A percentile compares a stretch with the other conserved stretches of the same genome.
Evolutionary conservation across 2,888 invertebrate genomes (phyloP).

Genomic region (Monoplex corrugatus): DNA sequence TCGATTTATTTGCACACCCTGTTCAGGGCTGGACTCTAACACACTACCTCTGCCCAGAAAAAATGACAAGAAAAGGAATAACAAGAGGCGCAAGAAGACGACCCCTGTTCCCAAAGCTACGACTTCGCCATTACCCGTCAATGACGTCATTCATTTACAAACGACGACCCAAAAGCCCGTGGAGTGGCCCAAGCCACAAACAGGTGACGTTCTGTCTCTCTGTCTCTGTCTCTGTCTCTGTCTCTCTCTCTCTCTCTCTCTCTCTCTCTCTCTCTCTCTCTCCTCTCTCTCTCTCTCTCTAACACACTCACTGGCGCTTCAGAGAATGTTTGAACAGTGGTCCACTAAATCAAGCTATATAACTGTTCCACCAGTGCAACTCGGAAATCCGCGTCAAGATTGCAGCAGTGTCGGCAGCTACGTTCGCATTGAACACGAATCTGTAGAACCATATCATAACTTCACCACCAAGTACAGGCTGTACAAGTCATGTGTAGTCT

Average conservation of each 20-base stretch:
- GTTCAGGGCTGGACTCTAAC: slow-evolving; percentile 51
- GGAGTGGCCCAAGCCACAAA: slow-evolving; percentile 31
- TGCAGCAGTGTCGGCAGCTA: too few species aligned
- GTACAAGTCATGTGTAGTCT: too few species aligned
- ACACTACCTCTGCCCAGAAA: neutral
- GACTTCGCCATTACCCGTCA: slow-evolving; percentile 11
- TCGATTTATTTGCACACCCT: slow-evolving; percentile 70
- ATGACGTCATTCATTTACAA: neutral
- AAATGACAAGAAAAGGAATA: neutral
- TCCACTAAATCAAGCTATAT: too few species aligned
- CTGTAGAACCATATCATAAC: too few species aligned
- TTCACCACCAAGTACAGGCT: too few species aligned
- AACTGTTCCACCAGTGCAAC: too few species aligned
- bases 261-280: neutral
- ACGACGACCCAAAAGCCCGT: neutral
- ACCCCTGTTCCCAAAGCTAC: neutral
- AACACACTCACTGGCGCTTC: neutral
- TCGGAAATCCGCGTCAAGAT: too few species aligned
- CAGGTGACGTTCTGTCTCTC: slow-evolving; percentile 17
- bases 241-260: neutral
- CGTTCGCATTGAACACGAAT: too few species aligned
- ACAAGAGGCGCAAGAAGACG: neutral
- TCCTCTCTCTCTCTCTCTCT: neutral
- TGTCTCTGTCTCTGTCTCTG: neutral
- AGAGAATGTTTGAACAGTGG: neutral